phyloP scores from a whole-genome alignment of 1,140 invertebrate genomes.

The Neodiprion lecontei region DNA sequence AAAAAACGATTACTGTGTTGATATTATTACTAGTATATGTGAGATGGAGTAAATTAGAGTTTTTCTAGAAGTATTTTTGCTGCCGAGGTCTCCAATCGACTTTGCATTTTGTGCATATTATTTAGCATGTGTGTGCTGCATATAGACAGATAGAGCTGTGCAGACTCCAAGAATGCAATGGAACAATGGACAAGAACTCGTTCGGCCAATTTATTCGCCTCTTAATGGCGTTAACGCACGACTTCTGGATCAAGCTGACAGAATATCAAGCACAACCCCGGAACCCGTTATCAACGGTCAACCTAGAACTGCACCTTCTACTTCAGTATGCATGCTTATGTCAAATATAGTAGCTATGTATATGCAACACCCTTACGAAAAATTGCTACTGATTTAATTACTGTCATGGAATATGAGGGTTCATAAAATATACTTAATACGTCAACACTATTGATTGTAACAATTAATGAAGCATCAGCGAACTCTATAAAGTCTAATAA shows the following conservation, averaged over 20 bases:
- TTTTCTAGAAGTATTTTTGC: background rate
- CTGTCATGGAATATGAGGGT: too few relatives aligned
- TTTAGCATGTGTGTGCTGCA: slow-evolving; percentile 62
- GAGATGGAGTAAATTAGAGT: too few relatives aligned
- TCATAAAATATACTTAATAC: too few relatives aligned
- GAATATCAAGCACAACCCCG: slow-evolving; percentile 51
- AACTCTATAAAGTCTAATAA: too few relatives aligned
- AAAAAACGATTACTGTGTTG: too few relatives aligned
- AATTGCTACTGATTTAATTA: too few relatives aligned
- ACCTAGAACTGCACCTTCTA: slow-evolving; percentile 46
- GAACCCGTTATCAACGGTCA: slow-evolving; percentile 50
- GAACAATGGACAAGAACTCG: slow-evolving; percentile 58
- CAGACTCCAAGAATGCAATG: slow-evolving; percentile 50
- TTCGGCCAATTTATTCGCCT: slow-evolving; percentile 49
- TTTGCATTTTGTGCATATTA: slow-evolving; percentile 46
- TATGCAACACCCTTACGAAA: too few relatives aligned
- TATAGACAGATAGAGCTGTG: slow-evolving; percentile 56
- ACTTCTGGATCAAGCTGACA: slow-evolving; percentile 54
- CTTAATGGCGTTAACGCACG: slow-evolving; percentile 51
- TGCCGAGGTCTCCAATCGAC: background rate
- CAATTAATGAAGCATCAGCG: too few relatives aligned
- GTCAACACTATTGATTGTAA: too few relatives aligned
- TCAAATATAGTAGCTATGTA: background rate
- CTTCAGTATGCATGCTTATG: slow-evolving; percentile 60
- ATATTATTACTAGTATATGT: too few relatives aligned